phyloP scores from a whole-genome alignment of 2,888 invertebrate species.

The Parnassius glacialis region DNA sequence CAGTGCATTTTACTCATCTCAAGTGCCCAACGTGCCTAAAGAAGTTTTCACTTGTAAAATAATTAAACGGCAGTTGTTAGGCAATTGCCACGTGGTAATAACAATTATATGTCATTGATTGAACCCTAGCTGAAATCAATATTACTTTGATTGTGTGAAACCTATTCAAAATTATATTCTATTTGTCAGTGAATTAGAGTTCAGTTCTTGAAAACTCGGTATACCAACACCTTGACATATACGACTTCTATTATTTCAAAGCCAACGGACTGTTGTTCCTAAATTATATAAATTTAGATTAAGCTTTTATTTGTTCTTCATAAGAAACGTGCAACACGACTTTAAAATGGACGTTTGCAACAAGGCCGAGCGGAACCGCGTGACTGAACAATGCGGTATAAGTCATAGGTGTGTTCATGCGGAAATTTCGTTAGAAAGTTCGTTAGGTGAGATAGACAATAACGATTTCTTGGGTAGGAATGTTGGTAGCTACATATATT shows the following conservation, averaged over 20 bases:
- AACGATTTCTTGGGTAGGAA: too few species aligned
- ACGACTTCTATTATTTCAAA: neutral
- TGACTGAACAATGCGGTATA: conserved; percentile 17
- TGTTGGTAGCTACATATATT: too few species aligned
- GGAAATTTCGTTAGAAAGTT: conserved; percentile 21
- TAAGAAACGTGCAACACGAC: conserved; percentile 13
- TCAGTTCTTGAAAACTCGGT: neutral
- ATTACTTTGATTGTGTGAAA: too few species aligned
- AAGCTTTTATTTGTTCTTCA: neutral
- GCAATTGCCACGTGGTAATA: too few species aligned
- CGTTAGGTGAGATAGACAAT: neutral
- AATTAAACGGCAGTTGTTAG: too few species aligned
- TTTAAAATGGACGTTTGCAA: neutral
- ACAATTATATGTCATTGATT: too few species aligned
- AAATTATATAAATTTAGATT: conserved; percentile 9
- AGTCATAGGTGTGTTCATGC: conserved; percentile 6
- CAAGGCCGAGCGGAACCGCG: conserved; percentile 22
- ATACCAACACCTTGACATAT: conserved; percentile 10
- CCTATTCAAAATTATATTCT: too few species aligned
- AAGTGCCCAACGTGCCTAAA: too few species aligned
- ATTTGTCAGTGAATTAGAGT: neutral
- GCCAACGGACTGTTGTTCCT: neutral
- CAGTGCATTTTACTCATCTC: too few species aligned
- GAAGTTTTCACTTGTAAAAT: too few species aligned
- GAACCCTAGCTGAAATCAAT: too few species aligned